Evolutionary conservation across 2,113 vertebrate genomes (phyloP).

Genomic region (Eolophus roseicapilla): DNA sequence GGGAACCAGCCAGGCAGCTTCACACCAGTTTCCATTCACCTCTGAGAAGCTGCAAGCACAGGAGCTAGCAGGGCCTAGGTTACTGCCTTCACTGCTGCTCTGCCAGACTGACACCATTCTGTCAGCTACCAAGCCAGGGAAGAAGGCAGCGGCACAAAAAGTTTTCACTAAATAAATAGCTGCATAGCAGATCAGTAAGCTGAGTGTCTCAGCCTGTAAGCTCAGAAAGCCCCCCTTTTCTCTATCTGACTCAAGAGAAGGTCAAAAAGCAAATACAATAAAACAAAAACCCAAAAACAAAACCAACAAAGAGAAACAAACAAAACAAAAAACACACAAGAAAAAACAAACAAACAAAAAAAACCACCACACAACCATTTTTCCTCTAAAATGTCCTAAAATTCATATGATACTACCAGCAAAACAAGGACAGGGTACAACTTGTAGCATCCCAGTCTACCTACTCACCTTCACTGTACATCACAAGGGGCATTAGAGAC

Average conservation of each 20-base stretch:
- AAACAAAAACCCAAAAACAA: neutral
- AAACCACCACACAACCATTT: neutral
- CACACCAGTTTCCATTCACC: neutral
- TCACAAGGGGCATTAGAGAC: too few species aligned
- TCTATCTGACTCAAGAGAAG: neutral
- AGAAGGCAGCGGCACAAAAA: neutral
- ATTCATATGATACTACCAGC: rapidly evolving
- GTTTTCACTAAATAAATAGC: rapidly evolving
- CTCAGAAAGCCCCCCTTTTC: neutral
- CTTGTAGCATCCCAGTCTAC: neutral
- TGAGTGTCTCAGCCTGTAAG: neutral
- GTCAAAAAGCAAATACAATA: neutral
- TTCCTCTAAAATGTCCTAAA: neutral
- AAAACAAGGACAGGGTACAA: neutral
- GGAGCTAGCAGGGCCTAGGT: neutral
- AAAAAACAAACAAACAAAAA: neutral
- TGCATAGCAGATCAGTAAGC: neutral
- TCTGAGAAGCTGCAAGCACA: neutral
- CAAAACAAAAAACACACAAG: neutral
- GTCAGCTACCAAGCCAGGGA: neutral
- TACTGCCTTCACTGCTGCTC: neutral
- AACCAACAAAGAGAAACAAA: neutral
- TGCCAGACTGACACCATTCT: neutral
- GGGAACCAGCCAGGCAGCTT: neutral
- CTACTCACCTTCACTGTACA: neutral